phyloP scores from a whole-genome alignment of 2,113 vertebrate genomes.

The Mystacornis crossleyi region DNA sequence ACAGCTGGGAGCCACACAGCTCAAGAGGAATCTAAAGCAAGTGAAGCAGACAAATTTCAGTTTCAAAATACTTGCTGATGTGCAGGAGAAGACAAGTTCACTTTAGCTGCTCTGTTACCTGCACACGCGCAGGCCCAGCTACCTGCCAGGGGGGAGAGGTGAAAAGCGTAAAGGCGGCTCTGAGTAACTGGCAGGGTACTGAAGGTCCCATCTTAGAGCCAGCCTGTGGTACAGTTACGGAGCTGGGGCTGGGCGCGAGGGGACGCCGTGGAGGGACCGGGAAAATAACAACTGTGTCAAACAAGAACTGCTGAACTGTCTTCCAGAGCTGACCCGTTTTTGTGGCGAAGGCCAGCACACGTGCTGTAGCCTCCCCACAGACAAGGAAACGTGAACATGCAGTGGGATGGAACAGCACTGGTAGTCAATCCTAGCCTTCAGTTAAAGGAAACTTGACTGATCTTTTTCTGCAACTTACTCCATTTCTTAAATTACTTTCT shows the following conservation, averaged over 20 bases:
- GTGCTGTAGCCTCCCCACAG: accelerated
- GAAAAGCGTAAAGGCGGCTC: background rate
- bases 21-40: background rate
- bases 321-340: background rate
- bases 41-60: background rate
- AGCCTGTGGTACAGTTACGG: background rate
- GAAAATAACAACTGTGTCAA: background rate
- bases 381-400: background rate
- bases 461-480: background rate
- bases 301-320: background rate
- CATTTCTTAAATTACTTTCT: background rate
- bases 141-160: background rate
- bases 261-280: accelerated
- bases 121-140: accelerated
- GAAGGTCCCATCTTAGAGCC: background rate
- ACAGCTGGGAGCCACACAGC: background rate
- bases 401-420: background rate
- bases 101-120: background rate
- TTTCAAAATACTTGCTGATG: background rate
- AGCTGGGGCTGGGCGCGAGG: accelerated
- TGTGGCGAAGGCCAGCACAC: background rate
- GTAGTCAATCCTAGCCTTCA: background rate
- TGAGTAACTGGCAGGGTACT: background rate
- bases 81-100: accelerated
- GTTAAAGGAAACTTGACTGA: background rate